Evolutionary conservation across 2,797 vertebrate species (phyloP).

Genomic region (Falco biarmicus): DNA sequence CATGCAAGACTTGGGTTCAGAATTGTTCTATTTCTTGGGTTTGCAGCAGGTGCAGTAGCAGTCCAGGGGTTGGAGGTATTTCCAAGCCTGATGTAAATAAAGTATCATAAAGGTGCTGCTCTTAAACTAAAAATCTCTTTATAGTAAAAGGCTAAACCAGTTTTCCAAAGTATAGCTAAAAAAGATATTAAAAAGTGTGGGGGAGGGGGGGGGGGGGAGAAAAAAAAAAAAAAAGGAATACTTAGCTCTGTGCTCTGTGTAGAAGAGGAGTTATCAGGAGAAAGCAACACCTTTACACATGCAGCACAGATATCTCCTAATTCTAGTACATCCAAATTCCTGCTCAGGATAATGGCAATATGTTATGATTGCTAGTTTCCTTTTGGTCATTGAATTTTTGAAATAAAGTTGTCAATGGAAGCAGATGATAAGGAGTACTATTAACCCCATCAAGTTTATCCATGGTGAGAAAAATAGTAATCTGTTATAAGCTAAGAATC

Average conservation of each 20-base stretch:
- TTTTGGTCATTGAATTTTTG: neutral
- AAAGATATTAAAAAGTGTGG: neutral
- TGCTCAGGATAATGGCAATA: neutral
- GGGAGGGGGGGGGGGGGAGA: neutral
- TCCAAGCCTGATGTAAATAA: neutral
- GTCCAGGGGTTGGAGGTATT: neutral
- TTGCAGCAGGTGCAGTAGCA: neutral
- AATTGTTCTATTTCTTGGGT: neutral
- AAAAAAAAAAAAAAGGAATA: neutral
- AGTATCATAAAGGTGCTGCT: neutral
- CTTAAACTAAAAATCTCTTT: neutral
- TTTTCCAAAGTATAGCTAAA: neutral
- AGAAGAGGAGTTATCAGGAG: neutral
- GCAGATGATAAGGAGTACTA: neutral
- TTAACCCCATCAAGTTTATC: neutral
- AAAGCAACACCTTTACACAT: neutral
- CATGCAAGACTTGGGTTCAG: neutral
- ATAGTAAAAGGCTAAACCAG: neutral
- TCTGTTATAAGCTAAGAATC: neutral
- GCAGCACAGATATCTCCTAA: neutral
- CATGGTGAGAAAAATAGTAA: neutral
- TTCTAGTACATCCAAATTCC: neutral
- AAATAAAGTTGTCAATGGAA: neutral
- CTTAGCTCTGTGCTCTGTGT: accelerated
- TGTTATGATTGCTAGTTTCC: accelerated